Percentiles rank a stretch among this genome's conserved stretches.
phyloP scores from a whole-genome alignment of 2,113 vertebrate genomes.

The Daphoenositta chrysoptera region DNA sequence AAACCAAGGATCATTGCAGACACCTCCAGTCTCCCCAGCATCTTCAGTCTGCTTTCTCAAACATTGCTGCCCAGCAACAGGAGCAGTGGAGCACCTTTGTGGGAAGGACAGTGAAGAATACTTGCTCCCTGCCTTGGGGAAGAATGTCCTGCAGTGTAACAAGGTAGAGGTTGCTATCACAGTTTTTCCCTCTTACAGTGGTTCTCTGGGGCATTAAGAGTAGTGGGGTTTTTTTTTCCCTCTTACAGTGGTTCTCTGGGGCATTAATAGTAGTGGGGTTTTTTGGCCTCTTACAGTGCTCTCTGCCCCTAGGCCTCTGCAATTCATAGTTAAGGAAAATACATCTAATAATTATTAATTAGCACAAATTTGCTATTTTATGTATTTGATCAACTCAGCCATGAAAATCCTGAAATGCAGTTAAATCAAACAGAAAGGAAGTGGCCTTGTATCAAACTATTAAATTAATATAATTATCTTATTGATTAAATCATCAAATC shows the following conservation, averaged over 20 bases:
- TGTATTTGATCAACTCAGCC: conserved; percentile 23
- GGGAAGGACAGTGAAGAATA: neutral
- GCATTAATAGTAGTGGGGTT: neutral
- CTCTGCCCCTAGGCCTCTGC: neutral
- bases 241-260: neutral
- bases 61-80: neutral
- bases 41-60: neutral
- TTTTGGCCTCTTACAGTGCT: neutral
- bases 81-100: neutral
- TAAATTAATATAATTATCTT: conserved; percentile 54
- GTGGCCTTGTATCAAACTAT: conserved; percentile 34
- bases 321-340: neutral
- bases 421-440: conserved; percentile 58
- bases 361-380: neutral
- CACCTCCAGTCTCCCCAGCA: neutral
- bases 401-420: conserved; percentile 21
- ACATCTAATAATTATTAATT: conserved; percentile 14
- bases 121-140: neutral
- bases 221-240: neutral
- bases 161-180: neutral
- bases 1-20: neutral
- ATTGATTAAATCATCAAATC: conserved; percentile 60
- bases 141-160: neutral
- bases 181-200: neutral
- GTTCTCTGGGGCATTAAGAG: neutral